Evolutionary conservation across 2,888 invertebrate species (phyloP), one percentile per base, ranked within the genome.

Genomic region (Dryobota labecula): DNA sequence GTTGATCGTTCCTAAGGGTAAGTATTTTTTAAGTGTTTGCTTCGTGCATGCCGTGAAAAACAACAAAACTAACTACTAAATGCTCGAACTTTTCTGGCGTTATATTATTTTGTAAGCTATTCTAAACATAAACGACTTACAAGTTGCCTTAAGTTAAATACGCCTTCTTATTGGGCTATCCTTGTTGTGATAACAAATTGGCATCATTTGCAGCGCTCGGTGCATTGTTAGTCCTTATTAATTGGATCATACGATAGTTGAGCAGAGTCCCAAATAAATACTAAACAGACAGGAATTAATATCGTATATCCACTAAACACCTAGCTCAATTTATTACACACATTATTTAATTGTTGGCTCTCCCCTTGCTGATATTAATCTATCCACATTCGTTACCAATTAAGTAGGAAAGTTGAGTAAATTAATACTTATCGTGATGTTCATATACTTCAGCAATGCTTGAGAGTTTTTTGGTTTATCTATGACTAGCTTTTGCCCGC

Each of bases 281-380:
- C 54, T 65, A 57, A 82, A 67, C 54, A 27, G 47, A 68, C 64
- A 73, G 45, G 15, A 65, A 73, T 66, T 69, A 43, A 73, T 77
- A 49, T 60, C 66, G 57, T 30, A 66, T 57, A 79, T 54, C 45
- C 53, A 64, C 36, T 70, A 70, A 74, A 80, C 53, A 62, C 43
- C 51, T 73, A 36, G 54, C 36, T 58, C 41, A 45, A 74, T 79
- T 63, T 68, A 74, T 68, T 58, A 61, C 66, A 24, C 13, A 43
- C 60, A 57, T 66, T 78, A 56, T 73, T 72, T 56, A 53, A 66
- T 71, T 72, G 58, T 60, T 56, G 36, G 49, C 15, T 53, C 65
- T 64, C 51, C 18, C 36, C 60, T 51, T 18, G 41, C 30, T 30
- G n/a, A 38, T 64, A 76, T 63, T 62, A 70, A 64, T 43, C 24